Evolutionary conservation across 2,797 vertebrate species (phyloP).

Genomic region (Gallirallus australis): DNA sequence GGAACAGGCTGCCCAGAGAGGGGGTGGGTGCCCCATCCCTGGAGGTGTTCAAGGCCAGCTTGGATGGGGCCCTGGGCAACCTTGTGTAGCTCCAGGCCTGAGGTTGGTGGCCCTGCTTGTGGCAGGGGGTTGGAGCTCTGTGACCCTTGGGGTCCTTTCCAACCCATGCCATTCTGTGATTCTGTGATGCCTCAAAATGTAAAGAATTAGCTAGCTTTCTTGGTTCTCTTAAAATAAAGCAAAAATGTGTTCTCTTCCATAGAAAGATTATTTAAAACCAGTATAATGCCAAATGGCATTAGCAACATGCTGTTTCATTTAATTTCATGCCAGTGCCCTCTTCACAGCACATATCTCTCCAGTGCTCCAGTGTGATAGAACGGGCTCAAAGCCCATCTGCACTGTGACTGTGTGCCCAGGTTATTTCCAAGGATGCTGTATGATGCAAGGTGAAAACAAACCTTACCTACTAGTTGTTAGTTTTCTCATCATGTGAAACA

Average conservation of each 20-base stretch:
- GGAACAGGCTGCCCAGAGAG: no score
- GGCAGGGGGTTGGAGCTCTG: no score
- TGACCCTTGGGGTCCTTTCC: no score
- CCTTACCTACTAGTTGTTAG: background rate
- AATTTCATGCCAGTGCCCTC: background rate
- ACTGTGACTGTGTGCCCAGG: background rate
- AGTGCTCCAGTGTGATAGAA: background rate
- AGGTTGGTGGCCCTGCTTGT: no score
- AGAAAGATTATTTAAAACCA: slow-evolving; percentile 27
- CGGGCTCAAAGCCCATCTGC: background rate
- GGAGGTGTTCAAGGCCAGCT: no score
- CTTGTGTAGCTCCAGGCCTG: no score
- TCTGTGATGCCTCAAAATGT: background rate
- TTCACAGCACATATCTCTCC: background rate
- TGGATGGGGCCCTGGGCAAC: no score
- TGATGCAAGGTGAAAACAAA: background rate
- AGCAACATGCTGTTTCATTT: background rate
- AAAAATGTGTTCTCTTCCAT: background rate
- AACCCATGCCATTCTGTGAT: no score
- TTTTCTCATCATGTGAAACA: background rate
- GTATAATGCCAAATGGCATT: slow-evolving; percentile 14
- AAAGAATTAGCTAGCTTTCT: slow-evolving; percentile 18
- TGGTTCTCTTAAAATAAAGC: background rate
- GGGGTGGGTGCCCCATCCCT: no score
- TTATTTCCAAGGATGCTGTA: background rate